These are phyloP conservation scores for Pandemis corylana DNA, from an alignment of 2,888 invertebrate genomes.

Conservation along the genomic window DNA sequence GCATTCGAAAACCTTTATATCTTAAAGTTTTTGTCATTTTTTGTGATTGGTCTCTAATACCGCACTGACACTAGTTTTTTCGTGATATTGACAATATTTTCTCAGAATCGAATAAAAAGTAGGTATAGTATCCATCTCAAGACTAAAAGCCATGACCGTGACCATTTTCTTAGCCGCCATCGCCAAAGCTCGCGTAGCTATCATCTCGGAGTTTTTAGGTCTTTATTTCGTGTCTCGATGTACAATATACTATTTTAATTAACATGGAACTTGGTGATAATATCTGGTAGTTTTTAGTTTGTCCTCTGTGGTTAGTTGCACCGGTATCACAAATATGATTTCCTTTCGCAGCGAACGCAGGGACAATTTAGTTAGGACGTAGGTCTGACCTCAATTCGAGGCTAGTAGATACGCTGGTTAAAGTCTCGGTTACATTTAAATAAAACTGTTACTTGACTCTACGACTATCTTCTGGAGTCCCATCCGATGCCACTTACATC, in stretches of 20 bases:
- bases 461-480: neutral
- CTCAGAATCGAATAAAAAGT: no score
- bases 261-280: neutral
- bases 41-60: no score
- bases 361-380: slow-evolving; percentile 32
- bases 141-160: no score
- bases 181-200: no score
- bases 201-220: no score
- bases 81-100: no score
- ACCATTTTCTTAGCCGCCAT: no score
- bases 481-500: neutral
- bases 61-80: no score
- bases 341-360: slow-evolving; percentile 29
- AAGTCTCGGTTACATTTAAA: slow-evolving; percentile 6
- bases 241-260: neutral
- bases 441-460: neutral
- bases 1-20: neutral
- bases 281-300: slow-evolving; percentile 6
- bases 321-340: slow-evolving; percentile 31
- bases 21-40: neutral
- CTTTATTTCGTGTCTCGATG: no score
- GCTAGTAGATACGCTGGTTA: slow-evolving; percentile 6
- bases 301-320: slow-evolving; percentile 8
- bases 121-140: no score
- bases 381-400: slow-evolving; percentile 29